These are phyloP conservation scores for Bugula neritina DNA, from an alignment of 2,888 invertebrate genomes.

Conservation along the genomic window DNA sequence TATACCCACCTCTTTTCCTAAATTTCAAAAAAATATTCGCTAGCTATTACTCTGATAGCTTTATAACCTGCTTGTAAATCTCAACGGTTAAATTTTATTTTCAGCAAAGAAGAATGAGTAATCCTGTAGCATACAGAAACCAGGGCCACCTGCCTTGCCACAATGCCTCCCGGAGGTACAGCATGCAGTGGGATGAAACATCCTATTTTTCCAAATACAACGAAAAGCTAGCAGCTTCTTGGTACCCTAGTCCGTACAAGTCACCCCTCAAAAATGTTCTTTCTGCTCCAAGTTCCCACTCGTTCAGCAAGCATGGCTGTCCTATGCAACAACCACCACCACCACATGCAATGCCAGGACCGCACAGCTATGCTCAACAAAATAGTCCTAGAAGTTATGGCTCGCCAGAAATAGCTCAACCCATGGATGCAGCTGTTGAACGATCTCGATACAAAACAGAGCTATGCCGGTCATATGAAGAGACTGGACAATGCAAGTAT, in stretches of 20 bases:
- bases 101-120: neutral
- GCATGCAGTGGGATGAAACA: neutral
- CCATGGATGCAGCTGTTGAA: neutral
- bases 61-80: too few relatives aligned
- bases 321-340: neutral
- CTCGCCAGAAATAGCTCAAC: too few relatives aligned
- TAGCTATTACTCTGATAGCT: too few relatives aligned
- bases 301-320: neutral
- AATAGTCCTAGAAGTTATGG: too few relatives aligned
- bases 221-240: neutral
- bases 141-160: neutral
- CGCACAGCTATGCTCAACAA: neutral
- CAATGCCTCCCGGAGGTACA: neutral
- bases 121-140: neutral
- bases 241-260: neutral
- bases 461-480: constrained; percentile 84
- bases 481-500: constrained; percentile 78
- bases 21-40: too few relatives aligned
- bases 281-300: neutral
- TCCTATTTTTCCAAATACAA: constrained; percentile 1
- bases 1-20: too few relatives aligned
- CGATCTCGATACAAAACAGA: constrained; percentile 81
- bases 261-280: neutral
- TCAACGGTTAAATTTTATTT: too few relatives aligned
- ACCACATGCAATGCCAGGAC: neutral